Evolutionary conservation across 2,113 vertebrate genomes (phyloP).

Genomic region (Alligator sinensis): DNA sequence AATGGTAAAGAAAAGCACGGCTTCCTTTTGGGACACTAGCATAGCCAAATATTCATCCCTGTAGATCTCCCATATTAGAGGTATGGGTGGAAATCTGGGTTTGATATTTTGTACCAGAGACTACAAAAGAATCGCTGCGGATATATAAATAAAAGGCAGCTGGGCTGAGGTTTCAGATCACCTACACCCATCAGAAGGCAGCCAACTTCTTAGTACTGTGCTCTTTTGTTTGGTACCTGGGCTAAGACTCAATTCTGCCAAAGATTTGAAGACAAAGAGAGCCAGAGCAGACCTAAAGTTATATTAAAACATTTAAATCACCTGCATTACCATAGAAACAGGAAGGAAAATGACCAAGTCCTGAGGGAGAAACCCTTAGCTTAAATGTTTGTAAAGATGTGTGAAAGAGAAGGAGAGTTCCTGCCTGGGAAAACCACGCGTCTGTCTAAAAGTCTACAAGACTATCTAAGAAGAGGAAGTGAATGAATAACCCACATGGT

Average conservation of each 20-base stretch:
- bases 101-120: constrained; percentile 49
- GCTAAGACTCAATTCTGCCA: not conserved
- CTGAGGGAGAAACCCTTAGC: not conserved
- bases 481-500: constrained; percentile 28
- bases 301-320: constrained; percentile 43
- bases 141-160: constrained; percentile 52
- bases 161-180: constrained; percentile 57
- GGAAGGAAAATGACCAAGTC: not conserved
- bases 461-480: constrained; percentile 25
- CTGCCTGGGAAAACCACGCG: constrained; percentile 34
- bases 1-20: not conserved
- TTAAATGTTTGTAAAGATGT: constrained; percentile 26
- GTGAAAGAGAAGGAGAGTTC: constrained; percentile 11
- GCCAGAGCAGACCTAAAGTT: not conserved
- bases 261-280: constrained; percentile 8
- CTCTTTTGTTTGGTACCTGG: constrained; percentile 28
- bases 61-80: constrained; percentile 5
- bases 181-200: constrained; percentile 25
- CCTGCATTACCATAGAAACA: not conserved
- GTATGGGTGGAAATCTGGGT: not conserved
- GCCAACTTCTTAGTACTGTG: not conserved
- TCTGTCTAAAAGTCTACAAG: constrained; percentile 32
- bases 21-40: constrained; percentile 14
- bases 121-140: constrained; percentile 34
- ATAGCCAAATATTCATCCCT: constrained; percentile 22